These are phyloP conservation scores for Sisyra nigra DNA, from an alignment of 2,888 invertebrate species.

Conservation along the genomic window DNA sequence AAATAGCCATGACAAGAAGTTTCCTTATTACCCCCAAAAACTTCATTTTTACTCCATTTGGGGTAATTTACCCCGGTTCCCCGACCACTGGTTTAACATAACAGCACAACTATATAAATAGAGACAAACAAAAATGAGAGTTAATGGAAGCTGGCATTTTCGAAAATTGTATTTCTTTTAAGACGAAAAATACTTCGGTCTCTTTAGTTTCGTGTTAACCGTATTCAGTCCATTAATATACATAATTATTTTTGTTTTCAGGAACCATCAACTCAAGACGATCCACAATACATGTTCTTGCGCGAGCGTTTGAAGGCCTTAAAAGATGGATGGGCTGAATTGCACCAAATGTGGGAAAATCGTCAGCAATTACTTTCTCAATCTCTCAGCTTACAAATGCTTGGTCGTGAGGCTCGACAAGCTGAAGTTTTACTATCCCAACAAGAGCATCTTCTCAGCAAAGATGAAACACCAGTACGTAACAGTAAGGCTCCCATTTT, in stretches of 20 bases:
- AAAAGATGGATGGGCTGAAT: constrained; percentile 97
- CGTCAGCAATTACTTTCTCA: constrained; percentile 87
- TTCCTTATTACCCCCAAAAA: too few species aligned
- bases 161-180: not conserved
- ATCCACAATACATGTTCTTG: constrained; percentile 99
- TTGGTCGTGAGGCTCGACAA: constrained; percentile 93
- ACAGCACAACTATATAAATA: too few species aligned
- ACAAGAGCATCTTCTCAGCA: constrained; percentile 93
- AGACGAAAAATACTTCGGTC: too few species aligned
- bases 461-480: constrained; percentile 82
- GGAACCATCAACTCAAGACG: constrained; percentile 76
- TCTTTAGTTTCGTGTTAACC: too few species aligned
- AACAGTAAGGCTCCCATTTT: too few species aligned
- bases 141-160: too few species aligned
- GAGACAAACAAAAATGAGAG: too few species aligned
- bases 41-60: too few species aligned
- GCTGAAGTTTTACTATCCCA: constrained; percentile 94
- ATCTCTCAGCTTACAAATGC: constrained; percentile 86
- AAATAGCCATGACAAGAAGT: too few species aligned
- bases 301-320: constrained; percentile 93
- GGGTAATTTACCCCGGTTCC: too few species aligned
- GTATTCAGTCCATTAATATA: too few species aligned
- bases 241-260: constrained; percentile 16
- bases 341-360: constrained; percentile 99
- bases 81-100: too few species aligned